Conservation (phyloP, 2,113 vertebrate genomes). For the Urocitellus parryii region DNA sequence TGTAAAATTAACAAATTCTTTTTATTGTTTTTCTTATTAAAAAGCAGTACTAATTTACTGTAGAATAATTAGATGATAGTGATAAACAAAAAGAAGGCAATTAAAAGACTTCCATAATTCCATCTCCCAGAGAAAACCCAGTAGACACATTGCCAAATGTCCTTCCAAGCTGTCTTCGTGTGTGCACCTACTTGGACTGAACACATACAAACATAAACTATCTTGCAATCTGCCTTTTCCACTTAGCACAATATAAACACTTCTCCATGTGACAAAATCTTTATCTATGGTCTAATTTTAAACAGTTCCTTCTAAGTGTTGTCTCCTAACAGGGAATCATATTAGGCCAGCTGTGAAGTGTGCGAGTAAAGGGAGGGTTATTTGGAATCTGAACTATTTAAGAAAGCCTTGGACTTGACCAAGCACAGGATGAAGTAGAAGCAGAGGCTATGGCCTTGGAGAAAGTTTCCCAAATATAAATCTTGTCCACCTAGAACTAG, state of each 20-base stretch:
- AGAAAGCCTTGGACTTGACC: neutral
- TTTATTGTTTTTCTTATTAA: slow-evolving; percentile 21
- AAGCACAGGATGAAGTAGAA: neutral
- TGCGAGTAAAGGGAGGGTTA: too few species aligned
- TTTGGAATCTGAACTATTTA: neutral
- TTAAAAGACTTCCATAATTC: neutral
- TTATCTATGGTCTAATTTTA: neutral
- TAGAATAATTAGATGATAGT: slow-evolving; percentile 38
- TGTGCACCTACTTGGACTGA: neutral
- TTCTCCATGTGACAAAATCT: neutral
- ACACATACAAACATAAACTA: neutral
- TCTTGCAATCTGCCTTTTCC: neutral
- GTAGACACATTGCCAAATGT: neutral
- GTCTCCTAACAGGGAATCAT: neutral
- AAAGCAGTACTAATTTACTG: neutral
- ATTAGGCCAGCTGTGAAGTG: neutral
- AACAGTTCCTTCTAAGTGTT: neutral
- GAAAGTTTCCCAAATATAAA: neutral
- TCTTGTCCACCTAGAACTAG: neutral
- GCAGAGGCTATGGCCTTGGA: neutral
- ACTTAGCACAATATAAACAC: neutral
- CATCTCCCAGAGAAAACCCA: neutral
- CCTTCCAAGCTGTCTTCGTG: neutral
- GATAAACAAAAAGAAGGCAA: slow-evolving; percentile 25
- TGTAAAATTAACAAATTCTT: neutral